Evolutionary conservation across 2,113 vertebrate genomes (phyloP), one percentile per base, ranked within the genome.

Genomic region (Nerophis ophidion): DNA sequence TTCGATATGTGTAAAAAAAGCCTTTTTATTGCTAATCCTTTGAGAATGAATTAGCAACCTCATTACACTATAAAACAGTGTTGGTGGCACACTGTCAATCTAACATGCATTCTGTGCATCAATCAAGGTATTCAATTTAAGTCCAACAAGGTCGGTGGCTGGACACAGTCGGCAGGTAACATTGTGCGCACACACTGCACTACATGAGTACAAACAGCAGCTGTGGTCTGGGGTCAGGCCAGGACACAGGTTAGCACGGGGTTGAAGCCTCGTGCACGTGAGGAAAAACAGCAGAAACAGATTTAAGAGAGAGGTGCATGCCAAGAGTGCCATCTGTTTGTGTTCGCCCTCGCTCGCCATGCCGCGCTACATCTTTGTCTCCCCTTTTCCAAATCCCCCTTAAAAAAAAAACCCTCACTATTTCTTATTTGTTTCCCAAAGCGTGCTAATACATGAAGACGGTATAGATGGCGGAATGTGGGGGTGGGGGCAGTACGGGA

Each of bases 281-380:
- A 83, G 84, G 36, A 83, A 83, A 89, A 86, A 87, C 84, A 87
- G 80, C 83, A 86, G 83, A 86, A 86, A 89, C 84, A 87, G 84
- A 86, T 88, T 86, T 87, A 85, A 84, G 84, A 81, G 82, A 74
- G 83, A 71, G 55, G 60, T 68, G 77, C 63, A 83, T 87, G 87
- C 87, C 87, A 89, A 87, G 76, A 86, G 81, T 80, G 78, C 87
- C 87, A 87, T 89, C 87, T 89, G 86, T 81, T 86, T 83, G 77
- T 73, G 71, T 74, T 71, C 33, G 72, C 78, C 76, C 75, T 70
- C 74, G 70, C 70, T 60, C 54, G n/a, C 63, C 51, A 5, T 47
- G 48, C 68, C 63, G 60, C 77, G 63, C 72, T 71, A 60, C 45
- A 79, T 84, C 76, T 84, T 81, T 83, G 72, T 80, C 67, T 80